Evolutionary conservation across 2,113 vertebrate genomes (phyloP).

Genomic region (Pelusios castaneus): DNA sequence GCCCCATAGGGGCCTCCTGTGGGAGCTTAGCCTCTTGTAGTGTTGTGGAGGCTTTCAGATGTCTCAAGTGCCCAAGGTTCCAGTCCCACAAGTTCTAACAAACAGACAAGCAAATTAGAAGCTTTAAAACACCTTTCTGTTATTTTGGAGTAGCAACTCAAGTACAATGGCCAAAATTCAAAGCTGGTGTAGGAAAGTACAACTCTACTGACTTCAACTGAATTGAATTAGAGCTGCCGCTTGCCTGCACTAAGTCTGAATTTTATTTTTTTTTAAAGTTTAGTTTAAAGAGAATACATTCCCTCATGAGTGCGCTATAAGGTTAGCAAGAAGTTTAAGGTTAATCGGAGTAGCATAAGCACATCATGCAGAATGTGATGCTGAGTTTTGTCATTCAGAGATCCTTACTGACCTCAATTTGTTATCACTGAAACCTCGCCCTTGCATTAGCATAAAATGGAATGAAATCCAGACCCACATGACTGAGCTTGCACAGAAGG

Average conservation of each 20-base stretch:
- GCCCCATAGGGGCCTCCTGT: background rate
- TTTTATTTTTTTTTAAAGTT: accelerated
- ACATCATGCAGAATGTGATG: background rate
- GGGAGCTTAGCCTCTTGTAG: too few species aligned
- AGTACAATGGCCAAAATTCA: background rate
- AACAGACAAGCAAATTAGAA: accelerated
- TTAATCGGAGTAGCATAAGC: background rate
- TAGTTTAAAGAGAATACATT: background rate
- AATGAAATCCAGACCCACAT: conserved; percentile 12
- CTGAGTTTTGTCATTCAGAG: conserved; percentile 14
- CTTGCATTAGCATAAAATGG: conserved; percentile 9
- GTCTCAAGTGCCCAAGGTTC: background rate
- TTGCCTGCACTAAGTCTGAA: background rate
- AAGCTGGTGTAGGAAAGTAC: background rate
- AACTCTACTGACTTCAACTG: background rate
- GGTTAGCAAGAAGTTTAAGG: background rate
- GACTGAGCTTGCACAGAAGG: conserved; percentile 10
- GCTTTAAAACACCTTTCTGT: background rate
- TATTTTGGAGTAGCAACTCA: background rate
- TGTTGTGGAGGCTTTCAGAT: background rate
- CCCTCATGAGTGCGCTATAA: background rate
- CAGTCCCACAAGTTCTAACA: background rate
- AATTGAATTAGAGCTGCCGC: conserved; percentile 16
- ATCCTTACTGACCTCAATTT: conserved; percentile 40
- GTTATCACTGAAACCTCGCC: conserved; percentile 46